These are phyloP conservation scores for Drosophila anomalata DNA, from an alignment of 2,888 invertebrate genomes.

Conservation along the genomic window DNA sequence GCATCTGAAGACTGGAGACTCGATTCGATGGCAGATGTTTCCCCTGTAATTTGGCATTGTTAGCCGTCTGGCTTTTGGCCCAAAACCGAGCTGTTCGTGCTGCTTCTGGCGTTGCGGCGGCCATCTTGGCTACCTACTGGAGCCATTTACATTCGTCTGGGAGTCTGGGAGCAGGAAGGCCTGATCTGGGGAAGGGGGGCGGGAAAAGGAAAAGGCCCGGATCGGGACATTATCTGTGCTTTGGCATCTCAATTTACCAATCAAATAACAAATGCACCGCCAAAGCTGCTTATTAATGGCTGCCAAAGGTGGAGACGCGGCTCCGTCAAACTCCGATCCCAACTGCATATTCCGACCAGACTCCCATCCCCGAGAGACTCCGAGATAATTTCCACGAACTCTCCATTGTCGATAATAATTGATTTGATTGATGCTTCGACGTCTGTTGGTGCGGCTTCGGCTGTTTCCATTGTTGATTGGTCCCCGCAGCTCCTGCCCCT, in stretches of 20 bases:
- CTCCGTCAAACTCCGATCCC: constrained; percentile 34
- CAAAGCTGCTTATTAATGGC: constrained; percentile 81
- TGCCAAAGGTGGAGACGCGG: constrained; percentile 54
- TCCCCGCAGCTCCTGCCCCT: constrained; percentile 27
- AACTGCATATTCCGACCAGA: constrained; percentile 27
- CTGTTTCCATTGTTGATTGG: constrained; percentile 65
- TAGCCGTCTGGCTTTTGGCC: constrained; percentile 30
- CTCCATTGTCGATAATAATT: constrained; percentile 82
- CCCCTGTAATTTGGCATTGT: constrained; percentile 61
- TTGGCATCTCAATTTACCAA: constrained; percentile 80
- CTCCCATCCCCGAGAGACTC: constrained; percentile 18
- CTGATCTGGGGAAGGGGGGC: not conserved
- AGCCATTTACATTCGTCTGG: constrained; percentile 70
- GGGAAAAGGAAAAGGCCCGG: not conserved
- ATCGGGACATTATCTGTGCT: constrained; percentile 40
- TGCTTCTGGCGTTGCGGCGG: constrained; percentile 34
- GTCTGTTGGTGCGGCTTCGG: constrained; percentile 46
- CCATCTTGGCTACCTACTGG: constrained; percentile 76
- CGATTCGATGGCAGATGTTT: constrained; percentile 38
- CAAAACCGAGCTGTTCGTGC: constrained; percentile 49
- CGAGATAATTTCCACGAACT: constrained; percentile 72
- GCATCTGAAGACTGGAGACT: constrained; percentile 3
- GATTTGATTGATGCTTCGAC: constrained; percentile 83
- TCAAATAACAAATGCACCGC: constrained; percentile 79
- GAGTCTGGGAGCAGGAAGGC: constrained; percentile 13